Base-by-base conservation (phyloP, 2,797 vertebrate genomes). In the Anguilla pacifica region DNA sequence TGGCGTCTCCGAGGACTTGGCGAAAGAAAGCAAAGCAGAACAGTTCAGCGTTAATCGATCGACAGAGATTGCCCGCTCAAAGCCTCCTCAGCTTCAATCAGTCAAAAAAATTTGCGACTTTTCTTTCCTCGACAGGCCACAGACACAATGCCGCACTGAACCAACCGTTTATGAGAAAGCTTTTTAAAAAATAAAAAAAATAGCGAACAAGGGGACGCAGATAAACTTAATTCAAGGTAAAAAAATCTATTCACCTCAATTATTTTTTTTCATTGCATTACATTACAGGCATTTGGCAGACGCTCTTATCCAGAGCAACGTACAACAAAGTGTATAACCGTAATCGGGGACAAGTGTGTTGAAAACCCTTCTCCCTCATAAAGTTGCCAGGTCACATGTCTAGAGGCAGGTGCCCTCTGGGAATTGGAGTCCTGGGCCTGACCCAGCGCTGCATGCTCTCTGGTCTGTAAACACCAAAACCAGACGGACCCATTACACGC, bases 141-240 rank as follows among this genome's bases (percentile, higher is more conserved):
- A 39, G 31, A 77, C 17, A 17, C 28, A 77, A 17, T 4, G 13
- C 31, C n/a, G 13, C 35, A 31, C 19, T 74, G 70, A 39, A 35
- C 35, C 35, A 15, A 77, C 0, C 2, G 28, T 39, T 39, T 35
- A 39, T 11, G 2, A 17, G 72, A 77, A 39, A 39, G 25, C 67
- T 28, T 28, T 70, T 28, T n/a, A 77, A 17, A 15, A 35, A 35
- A 1, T 1, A 77, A 77, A 43, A 19, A 5, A 51, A 51, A 51
- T 19, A 67, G 19, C 3, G 6, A 51, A 51, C 51, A 9, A 51
- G 51, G 51, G 55, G 55, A 57, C 6, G 15, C 49, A 87, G 51
- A 64, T 35, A 86, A 49, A 85, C 83, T 43, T 85, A 86, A 39
- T 86, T 88, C 89, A 89, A 90, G 2, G 55, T 2, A 57, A 57